Percentiles rank a stretch among this genome's conserved stretches.
phyloP scores from a whole-genome alignment of 2,888 invertebrate species.

The Pristionchus mayeri region DNA sequence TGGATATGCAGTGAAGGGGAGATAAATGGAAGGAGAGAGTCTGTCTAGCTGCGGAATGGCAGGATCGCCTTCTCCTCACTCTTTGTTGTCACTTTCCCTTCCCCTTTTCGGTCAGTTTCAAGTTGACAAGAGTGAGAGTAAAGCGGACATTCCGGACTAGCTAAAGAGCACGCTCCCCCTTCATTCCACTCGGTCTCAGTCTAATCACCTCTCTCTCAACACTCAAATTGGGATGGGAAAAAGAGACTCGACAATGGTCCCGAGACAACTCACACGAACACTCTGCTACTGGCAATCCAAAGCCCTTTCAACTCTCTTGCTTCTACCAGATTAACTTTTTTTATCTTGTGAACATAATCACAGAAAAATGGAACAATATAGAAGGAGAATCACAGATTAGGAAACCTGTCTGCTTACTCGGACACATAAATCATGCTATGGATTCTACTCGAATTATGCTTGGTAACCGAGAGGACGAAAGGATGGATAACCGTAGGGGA shows the following conservation, averaged over 20 bases:
- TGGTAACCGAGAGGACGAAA: not conserved
- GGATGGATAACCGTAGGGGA: not conserved
- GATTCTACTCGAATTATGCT: slow-evolving; percentile 15
- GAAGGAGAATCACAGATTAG: slow-evolving; percentile 8
- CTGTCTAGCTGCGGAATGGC: slow-evolving; percentile 14
- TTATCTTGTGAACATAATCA: not conserved
- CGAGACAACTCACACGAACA: not conserved
- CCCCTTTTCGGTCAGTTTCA: slow-evolving; percentile 39
- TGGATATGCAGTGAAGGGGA: slow-evolving; percentile 25
- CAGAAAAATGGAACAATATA: not conserved
- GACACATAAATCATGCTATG: slow-evolving; percentile 11
- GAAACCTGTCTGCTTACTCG: slow-evolving; percentile 22
- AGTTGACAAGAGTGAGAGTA: slow-evolving; percentile 43
- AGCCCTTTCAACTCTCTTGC: not conserved
- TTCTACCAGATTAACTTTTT: too few species aligned
- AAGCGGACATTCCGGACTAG: slow-evolving; percentile 37
- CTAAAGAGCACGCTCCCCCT: not conserved
- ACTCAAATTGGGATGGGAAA: not conserved
- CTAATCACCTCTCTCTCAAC: slow-evolving; percentile 41
- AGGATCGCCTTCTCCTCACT: too few species aligned
- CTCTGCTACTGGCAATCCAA: too few species aligned
- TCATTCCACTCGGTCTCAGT: not conserved
- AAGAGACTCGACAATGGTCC: slow-evolving; percentile 32
- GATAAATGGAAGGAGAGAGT: slow-evolving; percentile 17
- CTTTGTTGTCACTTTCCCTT: slow-evolving; percentile 39